A percentile compares a stretch with the other conserved stretches of the same genome.
These are phyloP conservation scores for Rhodinocichla rosea DNA, from an alignment of 2,113 vertebrate species.

Conservation along the genomic window DNA sequence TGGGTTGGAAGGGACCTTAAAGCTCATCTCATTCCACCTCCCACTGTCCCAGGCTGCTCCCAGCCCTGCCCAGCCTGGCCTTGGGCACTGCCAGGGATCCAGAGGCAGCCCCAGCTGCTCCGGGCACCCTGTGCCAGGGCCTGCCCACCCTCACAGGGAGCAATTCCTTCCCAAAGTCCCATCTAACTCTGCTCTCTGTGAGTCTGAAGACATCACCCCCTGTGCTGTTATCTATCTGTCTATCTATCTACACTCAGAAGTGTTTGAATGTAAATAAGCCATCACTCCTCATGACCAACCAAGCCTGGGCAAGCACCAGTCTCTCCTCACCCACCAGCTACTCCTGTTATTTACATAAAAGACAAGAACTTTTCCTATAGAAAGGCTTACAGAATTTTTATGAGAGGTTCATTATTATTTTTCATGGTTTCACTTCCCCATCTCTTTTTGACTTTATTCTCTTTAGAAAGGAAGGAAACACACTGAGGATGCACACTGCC, in stretches of 20 bases:
- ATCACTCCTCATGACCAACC: background rate
- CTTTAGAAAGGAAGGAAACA: background rate
- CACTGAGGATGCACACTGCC: accelerated
- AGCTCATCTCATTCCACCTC: background rate
- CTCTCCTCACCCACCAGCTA: accelerated
- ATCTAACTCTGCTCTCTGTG: background rate
- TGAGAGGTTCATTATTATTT: background rate
- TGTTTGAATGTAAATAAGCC: background rate
- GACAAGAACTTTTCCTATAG: background rate
- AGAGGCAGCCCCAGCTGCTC: background rate
- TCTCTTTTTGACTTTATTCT: background rate
- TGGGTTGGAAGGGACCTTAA: background rate
- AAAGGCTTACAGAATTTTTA: background rate
- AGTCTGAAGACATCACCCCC: background rate
- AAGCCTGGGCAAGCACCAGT: accelerated
- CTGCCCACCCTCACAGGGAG: background rate
- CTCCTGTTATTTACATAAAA: background rate
- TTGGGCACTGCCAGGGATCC: background rate
- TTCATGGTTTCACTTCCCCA: background rate
- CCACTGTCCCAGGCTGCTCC: accelerated
- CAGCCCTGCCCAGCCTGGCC: background rate
- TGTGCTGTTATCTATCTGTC: background rate
- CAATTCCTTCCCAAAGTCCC: background rate
- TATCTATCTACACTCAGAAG: background rate
- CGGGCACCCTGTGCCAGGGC: background rate